phyloP scores from a whole-genome alignment of 2,888 invertebrate genomes.

The Mythimna ferrago region DNA sequence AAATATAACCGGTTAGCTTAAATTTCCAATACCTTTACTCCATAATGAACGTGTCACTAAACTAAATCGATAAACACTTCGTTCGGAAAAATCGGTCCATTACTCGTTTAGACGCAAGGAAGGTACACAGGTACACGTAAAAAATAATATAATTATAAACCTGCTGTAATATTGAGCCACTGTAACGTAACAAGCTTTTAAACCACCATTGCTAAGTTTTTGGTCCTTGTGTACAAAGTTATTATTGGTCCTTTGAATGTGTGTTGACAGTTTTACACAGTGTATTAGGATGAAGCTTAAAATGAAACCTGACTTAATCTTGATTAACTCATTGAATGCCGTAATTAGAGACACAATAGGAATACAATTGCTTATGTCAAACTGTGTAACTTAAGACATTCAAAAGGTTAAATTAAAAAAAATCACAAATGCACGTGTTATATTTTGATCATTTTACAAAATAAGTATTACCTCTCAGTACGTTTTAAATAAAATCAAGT shows the following conservation, averaged over 20 bases:
- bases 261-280: not conserved
- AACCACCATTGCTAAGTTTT: not conserved
- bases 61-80: slow-evolving; percentile 44
- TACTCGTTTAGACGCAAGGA: slow-evolving; percentile 35
- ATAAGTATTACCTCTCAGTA: no score
- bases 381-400: no score
- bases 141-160: slow-evolving; percentile 18
- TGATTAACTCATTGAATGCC: no score
- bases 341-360: no score
- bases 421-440: no score
- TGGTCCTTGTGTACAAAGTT: not conserved
- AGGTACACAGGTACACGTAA: slow-evolving; percentile 10
- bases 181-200: not conserved
- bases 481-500: no score
- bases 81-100: slow-evolving; percentile 50
- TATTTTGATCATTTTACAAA: no score
- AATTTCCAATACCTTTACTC: slow-evolving; percentile 10
- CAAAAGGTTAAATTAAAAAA: no score
- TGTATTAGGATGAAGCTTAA: no score
- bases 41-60: slow-evolving; percentile 20
- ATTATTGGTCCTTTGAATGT: not conserved
- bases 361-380: no score
- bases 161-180: no score
- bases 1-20: not conserved
- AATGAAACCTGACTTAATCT: no score